Evolutionary conservation across 2,797 vertebrate species (phyloP), one percentile per base, ranked within the genome.

Genomic region (Pangasius larnaudii): DNA sequence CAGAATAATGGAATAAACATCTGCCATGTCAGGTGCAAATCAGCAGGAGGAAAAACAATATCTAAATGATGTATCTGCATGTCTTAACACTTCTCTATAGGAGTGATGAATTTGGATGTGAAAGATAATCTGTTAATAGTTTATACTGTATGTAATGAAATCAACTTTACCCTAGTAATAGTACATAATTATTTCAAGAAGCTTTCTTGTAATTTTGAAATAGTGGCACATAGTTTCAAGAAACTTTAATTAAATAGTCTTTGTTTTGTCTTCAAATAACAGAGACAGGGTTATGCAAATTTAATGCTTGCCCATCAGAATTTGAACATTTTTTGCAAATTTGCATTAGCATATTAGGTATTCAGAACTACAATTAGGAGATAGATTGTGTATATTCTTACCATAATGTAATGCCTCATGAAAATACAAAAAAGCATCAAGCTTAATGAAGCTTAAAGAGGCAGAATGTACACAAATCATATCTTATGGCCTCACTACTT

Each of bases 1-100:
- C 58, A 10, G 11, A 81, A 46, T 14, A 39, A 65, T 83, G 36
- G 42, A 49, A 30, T 49, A 49, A 83, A 65, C 80, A 84, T 84
- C 61, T 84, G 81, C 46, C 27, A 67, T 49, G 59, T 65, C 27
- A 30, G 2, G 80, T 67, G 27, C 61, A 22, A 22, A 51, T 33
- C 81, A 13, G 61, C 61, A 22, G n/a, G 42, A 30, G 27, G 27
- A 11, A 81, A 49, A 65, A n/a, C 10, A 18, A n/a, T 24, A 46
- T 46, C 24, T 16, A 36, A 80, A 58, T 39, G 19, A 33, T 7
- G 8, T 11, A 51, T 39, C 42, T 77, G 24, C n/a, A 7, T 36
- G 33, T 80, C n/a, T 39, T 80, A 24, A 2, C 58, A 39, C 18
- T 24, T 80, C 30, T 80, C 19, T 36, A 6, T 58, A 22, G 18